Evolutionary conservation across 2,888 invertebrate species (phyloP), one percentile per base, ranked within the genome.

Genomic region (Cyclophora albipunctata): DNA sequence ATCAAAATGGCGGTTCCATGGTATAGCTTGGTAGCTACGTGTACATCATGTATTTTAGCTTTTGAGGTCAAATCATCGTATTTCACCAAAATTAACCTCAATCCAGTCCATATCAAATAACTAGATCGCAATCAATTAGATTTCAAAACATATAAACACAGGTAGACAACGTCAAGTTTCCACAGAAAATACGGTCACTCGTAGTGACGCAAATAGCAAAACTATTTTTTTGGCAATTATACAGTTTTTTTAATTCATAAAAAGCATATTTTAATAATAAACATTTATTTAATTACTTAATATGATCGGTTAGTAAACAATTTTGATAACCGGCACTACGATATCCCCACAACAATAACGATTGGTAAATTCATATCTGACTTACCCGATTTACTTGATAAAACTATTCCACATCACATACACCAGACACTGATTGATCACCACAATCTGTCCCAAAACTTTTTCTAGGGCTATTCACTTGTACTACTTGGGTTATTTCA

Each of bases 1-100:
- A 81, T 82, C 85, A 84, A 86, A 85, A 86, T 86, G 85, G 85
- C 85, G 84, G 83, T 82, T 75, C 74, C 71, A 78, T 78, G 77
- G 78, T 75, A 73, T 73, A 72, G 67, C 70, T 75, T 67, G 66
- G 67, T 63, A 79, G 68, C 75, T 81, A 81, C 80, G 81, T 82
- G 78, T 82, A 75, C 76, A 73, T 67, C 64, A 70, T 64, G 60
- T 67, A 20, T 67, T 62, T 59, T 63, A 45, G 65, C 61, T 62
- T 63, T 63, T 72, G 72, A 73, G 67, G 62, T 71, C 71, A 66
- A 42, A 53, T 46, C 54, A 50, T 20, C 20, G 20, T 20, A 20
- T 20, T 20, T 20, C 20, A 20, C 20, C 20, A 20, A 20, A 20
- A 20, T 20, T 20, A 20, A 20, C 20, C 20, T 20, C 20, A 20